phyloP scores from a whole-genome alignment of 2,113 vertebrate genomes.

The Channa maculata region DNA sequence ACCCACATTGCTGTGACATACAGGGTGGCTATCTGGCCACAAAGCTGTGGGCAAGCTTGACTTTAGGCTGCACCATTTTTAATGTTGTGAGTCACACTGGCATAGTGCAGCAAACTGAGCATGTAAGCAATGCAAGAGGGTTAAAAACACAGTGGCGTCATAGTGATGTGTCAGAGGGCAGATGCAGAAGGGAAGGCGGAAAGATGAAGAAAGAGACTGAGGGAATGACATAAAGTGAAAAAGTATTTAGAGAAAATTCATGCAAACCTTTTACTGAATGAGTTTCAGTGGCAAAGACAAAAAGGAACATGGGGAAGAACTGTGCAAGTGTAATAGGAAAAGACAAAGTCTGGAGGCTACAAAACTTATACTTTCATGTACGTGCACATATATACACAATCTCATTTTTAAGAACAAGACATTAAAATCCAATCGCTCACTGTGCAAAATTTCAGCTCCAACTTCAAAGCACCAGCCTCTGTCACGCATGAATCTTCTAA shows the following conservation, averaged over 20 bases:
- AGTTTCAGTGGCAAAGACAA: slow-evolving; percentile 3
- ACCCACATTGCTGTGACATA: slow-evolving; percentile 27
- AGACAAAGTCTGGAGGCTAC: slow-evolving; percentile 23
- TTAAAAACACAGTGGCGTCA: slow-evolving; percentile 36
- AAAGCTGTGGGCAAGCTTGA: slow-evolving; percentile 61
- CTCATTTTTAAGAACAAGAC: slow-evolving; percentile 1
- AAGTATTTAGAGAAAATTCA: neutral
- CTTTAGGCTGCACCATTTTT: slow-evolving; percentile 62
- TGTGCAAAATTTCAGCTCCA: slow-evolving; percentile 16
- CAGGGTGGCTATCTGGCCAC: slow-evolving; percentile 43
- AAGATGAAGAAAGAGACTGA: neutral
- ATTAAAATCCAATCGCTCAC: slow-evolving; percentile 30
- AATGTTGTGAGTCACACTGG: slow-evolving; percentile 73
- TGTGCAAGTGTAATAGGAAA: neutral
- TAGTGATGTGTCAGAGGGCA: slow-evolving; percentile 43
- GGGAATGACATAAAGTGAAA: neutral
- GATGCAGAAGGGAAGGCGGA: slow-evolving; percentile 13
- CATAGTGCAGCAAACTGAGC: slow-evolving; percentile 57
- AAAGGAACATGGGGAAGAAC: neutral
- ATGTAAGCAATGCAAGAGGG: slow-evolving; percentile 33
- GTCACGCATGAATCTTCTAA: slow-evolving; percentile 15
- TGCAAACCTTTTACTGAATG: neutral
- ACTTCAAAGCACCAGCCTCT: slow-evolving; percentile 10
- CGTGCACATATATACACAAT: neutral
- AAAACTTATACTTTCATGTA: slow-evolving; percentile 5